Base-by-base conservation (phyloP, 2,113 vertebrate genomes). In the Ceyx melanurus region DNA sequence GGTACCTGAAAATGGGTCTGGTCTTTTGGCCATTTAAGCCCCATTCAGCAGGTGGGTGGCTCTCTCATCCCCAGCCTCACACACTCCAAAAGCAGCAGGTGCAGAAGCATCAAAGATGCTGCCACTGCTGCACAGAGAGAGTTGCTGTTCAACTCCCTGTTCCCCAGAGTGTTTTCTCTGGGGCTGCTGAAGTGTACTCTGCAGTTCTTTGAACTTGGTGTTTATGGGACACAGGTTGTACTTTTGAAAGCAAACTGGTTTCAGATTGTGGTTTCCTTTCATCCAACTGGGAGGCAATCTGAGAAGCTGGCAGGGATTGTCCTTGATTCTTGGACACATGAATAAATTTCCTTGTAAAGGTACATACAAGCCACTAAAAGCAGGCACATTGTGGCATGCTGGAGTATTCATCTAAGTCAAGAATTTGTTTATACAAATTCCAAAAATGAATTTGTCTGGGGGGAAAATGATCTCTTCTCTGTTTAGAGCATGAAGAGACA, bases 401-500 rank as follows among this genome's bases (percentile, higher is more conserved):
- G 74, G 46, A 84, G 20, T 11, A 20, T 40, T 74, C 83, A 77
- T 35, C 74, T 56, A 68, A 18, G 81, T 73, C 67, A 93, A 73
- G 71, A 92, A 85, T 79, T 92, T 91, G 66, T 91, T 95, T 92
- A 80, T 58, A 80, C 43, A 74, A 93, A 89, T 77, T 78, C 78
- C 87, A 89, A 91, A 96, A 89, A 80, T 62, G 29, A 85, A 80
- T 92, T 80, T 92, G 64, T 75, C 54, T 76, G 11, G 15, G 64
- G 64, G 25, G 2, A n/a, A 79, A 93, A 67, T 33, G 2, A n/a
- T 91, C 57, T 76, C 57, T 72, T 40, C 77, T 90, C 74, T 85
- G 64, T 82, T 93, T 60, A 72, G 84, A 85, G 51, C 71, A 64
- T 28, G 87, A 78, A 86, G 81, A 93, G 71, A 42, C 66, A 29